Evolutionary conservation across 1,140 invertebrate genomes (phyloP), one percentile per base, ranked within the genome.

Genomic region (Carposina sasakii): DNA sequence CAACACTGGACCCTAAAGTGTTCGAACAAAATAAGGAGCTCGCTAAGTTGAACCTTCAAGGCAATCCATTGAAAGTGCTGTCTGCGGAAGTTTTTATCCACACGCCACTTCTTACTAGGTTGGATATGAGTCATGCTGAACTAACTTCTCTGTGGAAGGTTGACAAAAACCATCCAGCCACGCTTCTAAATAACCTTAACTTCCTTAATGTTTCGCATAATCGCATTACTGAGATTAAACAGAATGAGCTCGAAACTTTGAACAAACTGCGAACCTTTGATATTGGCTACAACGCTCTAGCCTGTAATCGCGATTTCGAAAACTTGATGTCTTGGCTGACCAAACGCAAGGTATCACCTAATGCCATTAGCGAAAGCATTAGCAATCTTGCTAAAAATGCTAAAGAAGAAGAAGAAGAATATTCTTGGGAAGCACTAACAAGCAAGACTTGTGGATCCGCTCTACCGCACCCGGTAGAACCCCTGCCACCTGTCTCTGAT

Each of bases 111-210:
- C 52, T 84, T 1, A 79, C 67, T 17, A 74, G 71, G 63, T 52
- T 84, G 9, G 92, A 94, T 65, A 87, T 91, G 15, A 93, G 91
- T 65, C 87, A 88, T 50, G 90, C 89, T 48, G 82, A 85, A 48
- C 72, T 94, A 24, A 86, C 86, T 15, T 76, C 88, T 43, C 71
- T 94, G 20, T 92, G 92, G 88, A 87, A 87, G 52, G 86, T 88
- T 40, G 76, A 78, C 45, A 83, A 77, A 52, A 68, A 73, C 62
- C 53, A 73, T 42, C 60, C 82, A 20, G 37, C 73, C 47, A 61
- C 76, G 50, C 62, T 87, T 51, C 71, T 87, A 37, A 68, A 73
- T 58, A 63, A 87, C 63, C 51, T 91, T 48, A 83, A 81, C 23
- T 86, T 85, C 69, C 70, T 91, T 31, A 89, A 89, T 54, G 79